Evolutionary conservation across 2,888 invertebrate genomes (phyloP), one percentile per base, ranked within the genome.

Genomic region (Drosophila koepferae): DNA sequence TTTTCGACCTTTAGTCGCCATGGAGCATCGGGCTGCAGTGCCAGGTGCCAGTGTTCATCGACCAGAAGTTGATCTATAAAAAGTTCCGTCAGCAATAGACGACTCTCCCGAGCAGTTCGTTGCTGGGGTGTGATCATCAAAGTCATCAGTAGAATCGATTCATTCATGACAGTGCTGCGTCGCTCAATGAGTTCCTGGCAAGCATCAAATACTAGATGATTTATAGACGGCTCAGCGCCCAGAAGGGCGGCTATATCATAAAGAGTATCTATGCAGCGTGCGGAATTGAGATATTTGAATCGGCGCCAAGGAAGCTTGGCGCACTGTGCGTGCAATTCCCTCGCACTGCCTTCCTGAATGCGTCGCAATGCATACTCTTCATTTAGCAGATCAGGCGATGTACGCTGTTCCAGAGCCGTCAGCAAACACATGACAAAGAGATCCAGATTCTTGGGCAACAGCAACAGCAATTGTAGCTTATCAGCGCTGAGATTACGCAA

Each of bases 221-320:
- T 94, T 7, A 91, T 55, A 0, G 94, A 92, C 60, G 94, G 94
- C 5, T 94, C 94, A 55, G 92, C 91, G 14, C 95, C 95, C 38
- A 97, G 91, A 73, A 94, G 90, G 54, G 85, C 88, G 81, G 95
- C 95, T 44, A 95, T 93, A 20, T 93, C 92, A 53, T 94, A 93
- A n/a, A 97, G 91, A 54, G 95, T 94, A 0, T 82, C 72, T 66
- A 94, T 90, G 54, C 94, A 93, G 3, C 87, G 88, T 31, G 91
- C 83, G 14, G 94, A 93, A 69, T 94, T 94, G 58, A 96, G 93
- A 92, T 95, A 94, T 63, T 94, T 94, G 69, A 96, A 95, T 55
- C 93, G 93, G 67, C 95, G 95, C 97, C 97, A 97, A 0, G 95
- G 94, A 4, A 94, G 92, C 60, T 92, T 91, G 2, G 71, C n/a